Percentiles rank a stretch among this genome's conserved stretches.
Evolutionary conservation across 2,797 vertebrate genomes (phyloP).

Genomic region (Microcaecilia unicolor): DNA sequence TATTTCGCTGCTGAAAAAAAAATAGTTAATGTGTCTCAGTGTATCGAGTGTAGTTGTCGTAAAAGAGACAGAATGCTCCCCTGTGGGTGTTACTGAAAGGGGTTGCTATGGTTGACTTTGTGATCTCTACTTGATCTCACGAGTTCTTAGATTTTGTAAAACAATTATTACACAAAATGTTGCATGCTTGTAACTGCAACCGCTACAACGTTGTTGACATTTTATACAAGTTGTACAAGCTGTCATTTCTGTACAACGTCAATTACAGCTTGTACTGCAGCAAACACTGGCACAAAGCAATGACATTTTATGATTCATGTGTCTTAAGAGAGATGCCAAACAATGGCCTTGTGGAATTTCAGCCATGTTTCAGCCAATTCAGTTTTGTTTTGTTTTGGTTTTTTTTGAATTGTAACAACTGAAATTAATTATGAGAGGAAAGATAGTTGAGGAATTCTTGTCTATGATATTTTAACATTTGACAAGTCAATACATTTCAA

Average conservation of each 20-base stretch:
- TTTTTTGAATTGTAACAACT: constrained; percentile 19
- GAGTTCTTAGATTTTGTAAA: no score
- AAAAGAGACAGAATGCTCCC: no score
- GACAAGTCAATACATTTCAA: no score
- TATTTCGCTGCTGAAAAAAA: no score
- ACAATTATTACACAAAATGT: not conserved
- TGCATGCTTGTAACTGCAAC: not conserved
- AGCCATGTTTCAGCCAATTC: constrained; percentile 10
- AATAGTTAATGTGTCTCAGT: no score
- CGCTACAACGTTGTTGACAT: constrained; percentile 1
- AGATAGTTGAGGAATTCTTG: constrained; percentile 51
- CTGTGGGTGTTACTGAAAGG: no score
- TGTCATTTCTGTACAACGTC: constrained; percentile 25
- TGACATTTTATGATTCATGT: constrained; percentile 3
- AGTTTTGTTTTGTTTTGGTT: no score
- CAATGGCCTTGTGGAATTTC: constrained; percentile 11
- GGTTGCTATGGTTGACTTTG: no score
- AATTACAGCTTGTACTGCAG: constrained; percentile 15
- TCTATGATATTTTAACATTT: constrained; percentile 60
- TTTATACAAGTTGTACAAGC: not conserved
- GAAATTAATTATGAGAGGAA: constrained; percentile 49
- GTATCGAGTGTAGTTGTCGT: no score
- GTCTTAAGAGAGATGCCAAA: constrained; percentile 2
- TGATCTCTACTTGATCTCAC: no score
- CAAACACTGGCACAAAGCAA: constrained; percentile 2